Evolutionary conservation across 2,797 vertebrate species (phyloP), one percentile per base, ranked within the genome.

Genomic region (Hozukius guyotensis): DNA sequence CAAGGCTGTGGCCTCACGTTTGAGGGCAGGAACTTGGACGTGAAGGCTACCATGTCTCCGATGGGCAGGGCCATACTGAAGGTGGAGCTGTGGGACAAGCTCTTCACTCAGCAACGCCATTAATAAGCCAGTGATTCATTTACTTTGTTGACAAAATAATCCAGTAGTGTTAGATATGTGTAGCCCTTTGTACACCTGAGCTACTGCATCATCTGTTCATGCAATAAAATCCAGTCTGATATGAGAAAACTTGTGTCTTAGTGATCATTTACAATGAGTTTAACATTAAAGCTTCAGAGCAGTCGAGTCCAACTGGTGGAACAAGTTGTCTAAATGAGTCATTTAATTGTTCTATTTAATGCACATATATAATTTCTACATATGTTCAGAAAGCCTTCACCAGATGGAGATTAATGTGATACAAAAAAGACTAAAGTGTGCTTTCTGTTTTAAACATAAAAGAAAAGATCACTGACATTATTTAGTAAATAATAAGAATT

Each of bases 41-140:
- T 95, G 83, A 92, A 86, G 80, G 91, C 77, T 1, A 90, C 83
- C 60, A 95, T 94, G 93, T 94, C 86, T 9, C 92, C 93, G 0
- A 2, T 92, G 90, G 93, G 93, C 52, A 72, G 53, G 57, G 22
- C 86, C 75, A 94, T 95, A 0, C 46, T 95, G 90, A 95, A 95
- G 87, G 75, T 95, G 77, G 94, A 95, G 84, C 0, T 95, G 56
- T 95, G 94, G 94, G 93, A 95, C 31, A 93, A 93, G 72, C 2
- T 87, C n/a, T 90, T 92, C 65, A 2, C 3, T 4, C 31, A 1
- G 4, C 69, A 80, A 1, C 7, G 24, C 0, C 6, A 8, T 1
- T 2, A 34, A 56, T 85, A 61, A 82, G 55, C 2, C 22, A 6
- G 36, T 38, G 6, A 65, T 34, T 66, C 5, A 2, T 9, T 29